Conservation (phyloP, 2,797 vertebrate genomes). For the Paramormyrops hopkinsi region DNA sequence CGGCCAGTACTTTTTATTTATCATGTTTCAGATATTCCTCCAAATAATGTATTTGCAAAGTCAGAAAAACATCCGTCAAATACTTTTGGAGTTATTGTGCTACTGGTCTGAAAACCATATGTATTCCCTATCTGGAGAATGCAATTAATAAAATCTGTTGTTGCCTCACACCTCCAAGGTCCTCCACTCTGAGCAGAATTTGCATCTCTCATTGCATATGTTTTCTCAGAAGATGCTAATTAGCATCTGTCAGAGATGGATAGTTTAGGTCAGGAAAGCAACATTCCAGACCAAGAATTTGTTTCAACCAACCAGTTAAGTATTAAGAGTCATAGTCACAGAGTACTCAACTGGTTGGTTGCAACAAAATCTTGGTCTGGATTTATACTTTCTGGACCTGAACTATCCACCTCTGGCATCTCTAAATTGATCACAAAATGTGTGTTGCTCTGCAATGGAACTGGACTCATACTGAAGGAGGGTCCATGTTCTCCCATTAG, state of each 20-base stretch:
- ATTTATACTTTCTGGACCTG: not conserved
- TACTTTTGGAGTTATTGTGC: not conserved
- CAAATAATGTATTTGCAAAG: not conserved
- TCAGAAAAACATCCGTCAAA: not conserved
- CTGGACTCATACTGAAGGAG: not conserved
- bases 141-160: not conserved
- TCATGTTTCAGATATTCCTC: not conserved
- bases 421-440: not conserved
- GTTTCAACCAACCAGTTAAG: not conserved
- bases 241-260: not conserved
- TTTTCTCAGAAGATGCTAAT: not conserved
- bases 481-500: not conserved
- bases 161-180: not conserved
- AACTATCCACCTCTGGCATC: not conserved
- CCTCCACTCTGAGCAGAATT: not conserved
- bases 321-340: not conserved
- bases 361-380: not conserved
- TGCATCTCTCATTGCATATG: not conserved
- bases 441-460: not conserved
- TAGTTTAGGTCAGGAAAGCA: not conserved
- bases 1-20: not conserved
- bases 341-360: not conserved
- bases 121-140: not conserved
- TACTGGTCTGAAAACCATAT: not conserved
- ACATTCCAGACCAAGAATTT: not conserved